Evolutionary conservation across 2,797 vertebrate genomes (phyloP), one percentile per base, ranked within the genome.

Genomic region (Tangara arthus): DNA sequence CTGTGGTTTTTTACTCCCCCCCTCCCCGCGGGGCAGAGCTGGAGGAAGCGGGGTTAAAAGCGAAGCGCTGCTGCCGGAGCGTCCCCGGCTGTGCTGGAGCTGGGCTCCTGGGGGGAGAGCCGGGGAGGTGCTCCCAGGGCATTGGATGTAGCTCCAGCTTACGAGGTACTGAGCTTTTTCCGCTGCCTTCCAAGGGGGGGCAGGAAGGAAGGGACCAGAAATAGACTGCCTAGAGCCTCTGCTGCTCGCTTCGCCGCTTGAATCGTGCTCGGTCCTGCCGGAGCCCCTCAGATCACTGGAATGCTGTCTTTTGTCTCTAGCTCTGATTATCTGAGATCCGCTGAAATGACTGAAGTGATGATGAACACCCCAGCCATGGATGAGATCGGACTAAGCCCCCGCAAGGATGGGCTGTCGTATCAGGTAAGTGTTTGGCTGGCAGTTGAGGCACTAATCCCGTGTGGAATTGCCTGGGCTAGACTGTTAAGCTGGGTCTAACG

Each of bases 261-360:
- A 32, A 9, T 20, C 6, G 82, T 34, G 26, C 52, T 65, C 30
- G 8, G 73, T 30, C 13, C 49, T 50, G 42, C 41, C 8, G 37
- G 42, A 70, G 42, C 53, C 42, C 72, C 66, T 55, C 37, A 7
- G 52, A 32, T 89, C 22, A 44, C 30, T 41, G 87, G 66, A 94
- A 50, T 32, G 71, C 47, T 96, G 65, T 93, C 69, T 93, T 81
- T 94, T 97, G 59, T 97, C 93, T 97, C 92, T 97, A 99, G 99
- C 98, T 95, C 99, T 97, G 98, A 98, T 98, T 99, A 98, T 97
- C 98, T 99, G 98, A 98, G 98, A 97, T 97, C 98, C 88, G 98
- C 97, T 98, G 98, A 99, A 91, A 99, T 99, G 99, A 99, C 99
- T 97, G 99, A 99, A 97, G 99, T 99, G 98, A 99, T 99, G 98